These are phyloP conservation scores for Strix occidentalis DNA, from an alignment of 2,797 vertebrate genomes.

Conservation along the genomic window DNA sequence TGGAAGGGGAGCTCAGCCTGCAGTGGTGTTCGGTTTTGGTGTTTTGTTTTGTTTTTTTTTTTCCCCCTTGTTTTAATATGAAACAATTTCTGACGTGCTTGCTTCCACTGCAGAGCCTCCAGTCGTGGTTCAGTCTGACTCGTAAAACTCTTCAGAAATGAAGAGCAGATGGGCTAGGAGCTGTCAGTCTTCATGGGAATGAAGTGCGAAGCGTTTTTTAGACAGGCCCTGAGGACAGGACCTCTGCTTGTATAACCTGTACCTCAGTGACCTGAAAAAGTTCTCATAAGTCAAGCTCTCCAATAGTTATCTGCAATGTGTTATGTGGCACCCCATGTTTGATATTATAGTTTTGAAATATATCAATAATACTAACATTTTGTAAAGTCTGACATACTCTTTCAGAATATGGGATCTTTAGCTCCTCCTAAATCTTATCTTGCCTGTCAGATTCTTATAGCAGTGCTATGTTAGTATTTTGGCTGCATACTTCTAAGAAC, in stretches of 20 bases:
- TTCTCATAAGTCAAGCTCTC: not conserved
- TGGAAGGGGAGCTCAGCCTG: not conserved
- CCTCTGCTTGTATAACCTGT: not conserved
- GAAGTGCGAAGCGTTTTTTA: not conserved
- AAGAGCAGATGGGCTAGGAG: not conserved
- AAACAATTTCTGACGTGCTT: not conserved
- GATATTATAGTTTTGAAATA: not conserved
- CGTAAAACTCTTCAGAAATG: not conserved
- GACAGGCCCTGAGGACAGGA: not conserved
- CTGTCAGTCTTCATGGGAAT: not conserved
- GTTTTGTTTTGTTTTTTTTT: not conserved
- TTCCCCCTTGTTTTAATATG: rapidly evolving
- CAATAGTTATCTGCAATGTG: not conserved
- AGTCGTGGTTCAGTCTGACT: rapidly evolving
- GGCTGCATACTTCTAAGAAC: not conserved
- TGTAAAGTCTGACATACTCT: not conserved
- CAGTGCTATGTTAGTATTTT: not conserved
- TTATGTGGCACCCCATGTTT: not conserved
- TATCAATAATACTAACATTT: not conserved
- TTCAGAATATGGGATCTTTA: not conserved
- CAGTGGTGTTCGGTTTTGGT: not conserved
- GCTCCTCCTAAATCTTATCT: not conserved
- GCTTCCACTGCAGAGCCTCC: not conserved
- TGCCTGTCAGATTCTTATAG: not conserved
- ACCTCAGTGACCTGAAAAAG: not conserved